These are phyloP conservation scores for Forbesichthys agassizii DNA, from an alignment of 2,113 vertebrate species.

Conservation along the genomic window DNA sequence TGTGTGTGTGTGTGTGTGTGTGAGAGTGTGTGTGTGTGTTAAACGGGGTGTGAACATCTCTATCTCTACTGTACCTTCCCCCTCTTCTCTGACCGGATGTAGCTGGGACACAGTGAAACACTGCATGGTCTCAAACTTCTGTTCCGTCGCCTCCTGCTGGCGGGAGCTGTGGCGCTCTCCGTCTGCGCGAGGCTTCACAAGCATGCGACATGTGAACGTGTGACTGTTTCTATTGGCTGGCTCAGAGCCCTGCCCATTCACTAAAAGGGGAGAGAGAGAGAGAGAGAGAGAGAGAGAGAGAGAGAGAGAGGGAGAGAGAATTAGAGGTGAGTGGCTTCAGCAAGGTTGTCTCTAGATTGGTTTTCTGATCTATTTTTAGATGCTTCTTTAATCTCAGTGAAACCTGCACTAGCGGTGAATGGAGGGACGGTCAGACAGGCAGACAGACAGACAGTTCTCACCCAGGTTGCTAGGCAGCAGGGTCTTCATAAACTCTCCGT, in stretches of 20 bases:
- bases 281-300: not conserved
- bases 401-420: no score
- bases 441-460: conserved; percentile 53
- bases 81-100: conserved; percentile 97
- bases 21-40: conserved; percentile 21
- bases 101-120: conserved; percentile 98
- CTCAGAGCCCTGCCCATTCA: conserved; percentile 85
- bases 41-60: conserved; percentile 54
- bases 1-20: not conserved
- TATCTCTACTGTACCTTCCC: conserved; percentile 85
- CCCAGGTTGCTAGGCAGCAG: conserved; percentile 96
- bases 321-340: not conserved
- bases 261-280: conserved; percentile 59
- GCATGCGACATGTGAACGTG: conserved; percentile 97
- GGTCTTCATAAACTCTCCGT: conserved; percentile 94
- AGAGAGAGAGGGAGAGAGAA: not conserved
- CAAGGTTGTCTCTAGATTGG: no score
- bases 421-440: not conserved
- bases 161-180: conserved; percentile 72
- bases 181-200: conserved; percentile 88
- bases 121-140: conserved; percentile 99
- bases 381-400: not conserved
- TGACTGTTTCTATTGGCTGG: conserved; percentile 91
- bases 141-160: conserved; percentile 84
- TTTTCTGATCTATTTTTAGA: no score